phyloP scores from a whole-genome alignment of 1,140 invertebrate genomes.

The Temnothorax longispinosus region DNA sequence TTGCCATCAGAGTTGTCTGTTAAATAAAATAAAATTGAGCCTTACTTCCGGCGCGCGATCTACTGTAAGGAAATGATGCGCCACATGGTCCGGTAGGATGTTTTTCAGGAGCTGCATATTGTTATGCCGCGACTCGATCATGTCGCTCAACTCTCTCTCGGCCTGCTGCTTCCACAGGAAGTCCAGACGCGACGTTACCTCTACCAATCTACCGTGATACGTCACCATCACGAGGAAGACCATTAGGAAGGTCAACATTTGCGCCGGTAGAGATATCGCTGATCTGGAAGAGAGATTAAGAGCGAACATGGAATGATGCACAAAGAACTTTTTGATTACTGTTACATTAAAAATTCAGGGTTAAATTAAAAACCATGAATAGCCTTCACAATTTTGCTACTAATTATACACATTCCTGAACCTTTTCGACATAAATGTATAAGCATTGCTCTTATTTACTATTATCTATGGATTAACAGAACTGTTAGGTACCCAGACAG shows the following conservation, averaged over 20 bases:
- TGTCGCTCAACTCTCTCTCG: constrained; percentile 95
- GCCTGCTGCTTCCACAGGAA: constrained; percentile 98
- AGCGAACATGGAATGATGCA: neutral
- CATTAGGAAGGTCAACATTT: constrained; percentile 92
- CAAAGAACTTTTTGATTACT: neutral
- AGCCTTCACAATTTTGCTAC: no score
- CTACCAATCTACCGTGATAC: constrained; percentile 96
- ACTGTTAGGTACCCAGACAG: neutral
- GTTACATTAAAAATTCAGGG: neutral
- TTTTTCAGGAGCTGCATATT: constrained; percentile 96
- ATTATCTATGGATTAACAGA: neutral
- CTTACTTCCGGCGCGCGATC: constrained; percentile 90
- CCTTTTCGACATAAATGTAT: neutral
- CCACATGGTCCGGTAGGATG: constrained; percentile 98
- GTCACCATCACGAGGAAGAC: constrained; percentile 95
- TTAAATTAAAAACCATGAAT: no score
- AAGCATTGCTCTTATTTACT: neutral
- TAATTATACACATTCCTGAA: neutral
- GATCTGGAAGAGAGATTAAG: constrained; percentile 67
- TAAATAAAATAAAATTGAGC: neutral
- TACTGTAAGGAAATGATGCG: constrained; percentile 95
- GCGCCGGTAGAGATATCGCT: constrained; percentile 89
- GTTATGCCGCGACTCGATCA: constrained; percentile 94
- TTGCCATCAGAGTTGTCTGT: neutral
- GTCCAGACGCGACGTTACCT: constrained; percentile 95